Percentiles rank a stretch among this genome's conserved stretches.
Conservation (phyloP, 2,113 vertebrate genomes). For the Syrrhaptes paradoxus region DNA sequence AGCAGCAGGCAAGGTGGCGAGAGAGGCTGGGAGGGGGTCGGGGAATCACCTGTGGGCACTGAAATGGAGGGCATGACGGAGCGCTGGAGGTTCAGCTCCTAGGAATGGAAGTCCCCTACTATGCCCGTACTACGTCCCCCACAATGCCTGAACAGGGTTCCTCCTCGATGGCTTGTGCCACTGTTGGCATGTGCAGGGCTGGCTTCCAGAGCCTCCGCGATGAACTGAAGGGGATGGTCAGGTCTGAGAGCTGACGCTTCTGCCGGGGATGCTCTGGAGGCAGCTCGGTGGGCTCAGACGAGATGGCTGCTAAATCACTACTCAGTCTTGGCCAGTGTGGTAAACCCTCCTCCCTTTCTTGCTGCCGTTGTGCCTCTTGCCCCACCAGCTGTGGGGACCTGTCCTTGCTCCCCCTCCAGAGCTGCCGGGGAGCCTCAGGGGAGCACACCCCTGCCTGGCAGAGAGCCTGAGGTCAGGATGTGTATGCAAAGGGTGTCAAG, state of each 20-base stretch:
- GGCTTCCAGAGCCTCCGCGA: neutral
- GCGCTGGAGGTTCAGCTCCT: neutral
- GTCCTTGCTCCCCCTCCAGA: neutral
- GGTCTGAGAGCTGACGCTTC: neutral
- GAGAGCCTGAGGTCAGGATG: neutral
- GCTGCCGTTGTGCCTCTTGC: neutral
- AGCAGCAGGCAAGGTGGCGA: neutral
- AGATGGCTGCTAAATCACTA: neutral
- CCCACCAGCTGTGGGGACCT: neutral
- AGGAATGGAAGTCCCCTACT: neutral
- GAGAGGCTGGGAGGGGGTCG: neutral
- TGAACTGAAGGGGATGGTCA: too few species aligned
- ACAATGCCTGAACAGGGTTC: too few species aligned
- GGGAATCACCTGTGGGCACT: neutral
- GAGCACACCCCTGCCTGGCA: neutral
- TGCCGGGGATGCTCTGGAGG: neutral
- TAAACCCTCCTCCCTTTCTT: neutral
- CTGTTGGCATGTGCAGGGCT: neutral
- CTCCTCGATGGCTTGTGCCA: accelerated
- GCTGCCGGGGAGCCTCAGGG: neutral
- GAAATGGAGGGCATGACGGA: neutral
- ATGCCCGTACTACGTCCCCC: neutral
- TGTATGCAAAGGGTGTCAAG: neutral
- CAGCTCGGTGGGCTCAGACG: accelerated
- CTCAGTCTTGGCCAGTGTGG: accelerated